Percentiles rank a stretch among this genome's conserved stretches.
Evolutionary conservation across 2,888 invertebrate species (phyloP).

Genomic region (Drosophila cyrtoloma): DNA sequence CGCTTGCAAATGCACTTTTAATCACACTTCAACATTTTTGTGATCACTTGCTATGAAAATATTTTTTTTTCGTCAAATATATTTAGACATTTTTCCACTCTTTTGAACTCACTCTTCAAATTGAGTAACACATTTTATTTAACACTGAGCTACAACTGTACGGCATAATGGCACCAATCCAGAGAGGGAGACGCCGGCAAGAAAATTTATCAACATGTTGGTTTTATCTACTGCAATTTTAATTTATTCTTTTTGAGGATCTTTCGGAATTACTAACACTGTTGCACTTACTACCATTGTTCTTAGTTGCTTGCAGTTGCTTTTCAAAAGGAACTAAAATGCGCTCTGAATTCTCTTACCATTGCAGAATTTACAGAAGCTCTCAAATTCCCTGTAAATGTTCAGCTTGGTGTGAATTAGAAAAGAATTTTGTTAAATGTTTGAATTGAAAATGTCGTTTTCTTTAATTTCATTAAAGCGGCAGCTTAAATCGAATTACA

Average conservation of each 20-base stretch:
- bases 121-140: constrained; percentile 24
- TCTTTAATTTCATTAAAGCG: neutral
- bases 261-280: neutral
- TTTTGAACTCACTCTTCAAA: neutral
- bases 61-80: constrained; percentile 3
- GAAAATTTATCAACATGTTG: neutral
- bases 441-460: neutral
- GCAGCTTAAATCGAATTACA: neutral
- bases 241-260: neutral
- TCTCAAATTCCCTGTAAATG: neutral
- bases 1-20: constrained; percentile 67
- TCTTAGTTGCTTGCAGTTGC: neutral
- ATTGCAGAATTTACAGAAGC: neutral
- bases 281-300: neutral
- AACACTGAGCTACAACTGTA: constrained; percentile 1
- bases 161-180: constrained; percentile 1
- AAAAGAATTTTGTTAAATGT: neutral
- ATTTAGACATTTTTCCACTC: neutral
- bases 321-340: neutral
- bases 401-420: neutral
- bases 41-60: constrained; percentile 46
- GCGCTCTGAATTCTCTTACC: neutral
- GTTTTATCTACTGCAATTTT: neutral
- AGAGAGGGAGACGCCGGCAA: too few species aligned
- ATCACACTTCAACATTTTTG: constrained; percentile 56